A percentile compares a stretch with the other conserved stretches of the same genome.
phyloP scores from a whole-genome alignment of 2,797 vertebrate species.

The Numenius phaeopus region DNA sequence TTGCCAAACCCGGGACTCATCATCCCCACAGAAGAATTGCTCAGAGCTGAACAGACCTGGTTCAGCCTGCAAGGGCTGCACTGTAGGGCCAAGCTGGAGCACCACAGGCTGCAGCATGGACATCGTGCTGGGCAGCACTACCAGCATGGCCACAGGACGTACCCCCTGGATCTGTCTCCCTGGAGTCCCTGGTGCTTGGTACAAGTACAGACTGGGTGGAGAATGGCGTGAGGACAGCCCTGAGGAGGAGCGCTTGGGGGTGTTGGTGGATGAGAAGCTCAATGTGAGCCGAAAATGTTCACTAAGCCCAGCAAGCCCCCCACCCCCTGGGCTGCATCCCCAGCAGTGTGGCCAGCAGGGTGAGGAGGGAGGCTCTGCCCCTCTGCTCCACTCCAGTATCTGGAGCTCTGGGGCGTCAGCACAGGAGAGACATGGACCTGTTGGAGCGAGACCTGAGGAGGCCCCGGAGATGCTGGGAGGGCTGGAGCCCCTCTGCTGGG shows the following conservation, averaged over 20 bases:
- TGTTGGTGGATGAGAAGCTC: neutral
- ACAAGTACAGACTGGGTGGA: neutral
- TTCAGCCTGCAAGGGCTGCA: neutral
- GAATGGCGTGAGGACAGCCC: neutral
- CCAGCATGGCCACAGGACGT: neutral
- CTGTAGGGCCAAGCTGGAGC: accelerated
- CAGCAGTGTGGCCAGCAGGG: neutral
- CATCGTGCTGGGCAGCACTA: accelerated
- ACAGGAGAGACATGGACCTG: neutral
- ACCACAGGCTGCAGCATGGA: accelerated
- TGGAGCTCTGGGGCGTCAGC: neutral
- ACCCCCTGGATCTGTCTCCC: neutral
- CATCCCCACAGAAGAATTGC: accelerated
- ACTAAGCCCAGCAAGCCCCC: neutral
- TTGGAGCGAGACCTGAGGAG: neutral
- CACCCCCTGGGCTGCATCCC: neutral
- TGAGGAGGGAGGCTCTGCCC: neutral
- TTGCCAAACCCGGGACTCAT: neutral
- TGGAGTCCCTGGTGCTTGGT: neutral
- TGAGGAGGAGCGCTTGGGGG: neutral
- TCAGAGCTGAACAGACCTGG: neutral
- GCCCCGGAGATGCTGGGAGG: neutral
- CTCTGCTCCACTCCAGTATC: neutral
- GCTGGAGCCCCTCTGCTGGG: neutral
- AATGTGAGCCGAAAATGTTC: no score